Base-by-base conservation (phyloP, 2,113 vertebrate genomes). In the Alosa alosa region DNA sequence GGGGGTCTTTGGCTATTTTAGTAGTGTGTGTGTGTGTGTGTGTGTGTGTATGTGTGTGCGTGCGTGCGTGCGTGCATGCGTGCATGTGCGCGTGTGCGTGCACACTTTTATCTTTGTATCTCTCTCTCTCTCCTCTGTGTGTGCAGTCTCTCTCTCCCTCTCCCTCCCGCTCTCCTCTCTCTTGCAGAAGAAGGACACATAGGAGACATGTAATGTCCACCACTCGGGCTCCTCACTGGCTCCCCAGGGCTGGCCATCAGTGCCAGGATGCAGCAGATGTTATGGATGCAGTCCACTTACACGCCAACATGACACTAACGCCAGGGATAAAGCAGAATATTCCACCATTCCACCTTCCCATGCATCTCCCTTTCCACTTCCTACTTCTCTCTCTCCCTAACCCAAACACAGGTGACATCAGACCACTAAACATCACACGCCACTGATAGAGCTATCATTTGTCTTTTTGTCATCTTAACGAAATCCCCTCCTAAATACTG, bases 11-110 rank as follows among this genome's bases (percentile, higher is more conserved):
- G 11, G 31, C 36, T 36, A 39, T 36, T 78, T 39, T 78, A 41
- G 72, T 15, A 6, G 10, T 36, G 72, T 36, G 72, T 78, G 72
- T 13, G 10, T 39, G 31, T 41, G 36, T 41, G 72, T 87, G 86
- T 82, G 78, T 86, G 84, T 84, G 82, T 89, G 64, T 68, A 75
- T 86, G 50, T 52, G 55, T 82, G 87, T 86, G 45, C 49, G 84
- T 84, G 84, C 22, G 44, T 50, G 81, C 25, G 4, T 52, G 44
- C 36, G 82, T 82, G 82, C 20, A 49, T 25, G 45, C n/a, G 81
- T 82, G 47, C 31, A 31, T 57, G 36, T 22, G 78, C 81, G 81
- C 88, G 81, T 22, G 41, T 22, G 11, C 9, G 41, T 64, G 60
- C 18, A n/a, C 20, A 44, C 46, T 72, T 72, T 25, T 36, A 36